phyloP scores from a whole-genome alignment of 2,113 vertebrate species.

The Cebidichthys violaceus region DNA sequence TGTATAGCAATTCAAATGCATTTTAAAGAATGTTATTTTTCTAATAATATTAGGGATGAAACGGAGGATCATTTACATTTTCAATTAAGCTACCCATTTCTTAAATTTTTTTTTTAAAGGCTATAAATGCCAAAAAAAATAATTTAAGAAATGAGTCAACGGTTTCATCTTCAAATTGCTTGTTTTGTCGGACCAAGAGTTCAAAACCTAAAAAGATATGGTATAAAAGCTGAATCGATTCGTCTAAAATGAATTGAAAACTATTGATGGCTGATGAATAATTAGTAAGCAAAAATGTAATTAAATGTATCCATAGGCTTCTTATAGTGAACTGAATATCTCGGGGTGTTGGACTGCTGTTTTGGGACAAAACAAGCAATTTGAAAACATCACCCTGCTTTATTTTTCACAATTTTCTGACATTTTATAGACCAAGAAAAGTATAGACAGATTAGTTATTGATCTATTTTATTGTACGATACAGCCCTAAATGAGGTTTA shows the following conservation, averaged over 20 bases:
- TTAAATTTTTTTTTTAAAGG: too few species aligned
- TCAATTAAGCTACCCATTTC: not conserved
- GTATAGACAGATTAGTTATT: not conserved
- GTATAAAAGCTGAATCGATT: not conserved
- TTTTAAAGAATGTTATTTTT: not conserved
- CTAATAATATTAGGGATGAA: not conserved
- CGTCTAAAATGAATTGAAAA: not conserved
- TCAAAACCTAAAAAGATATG: not conserved
- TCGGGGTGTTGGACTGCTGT: not conserved
- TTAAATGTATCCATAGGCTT: not conserved
- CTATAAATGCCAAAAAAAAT: too few species aligned
- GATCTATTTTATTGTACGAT: not conserved
- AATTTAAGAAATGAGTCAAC: too few species aligned
- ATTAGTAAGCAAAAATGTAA: not conserved
- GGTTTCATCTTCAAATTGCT: not conserved
- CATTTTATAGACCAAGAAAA: not conserved
- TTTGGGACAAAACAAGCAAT: not conserved
- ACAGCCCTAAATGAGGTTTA: not conserved
- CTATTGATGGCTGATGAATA: not conserved
- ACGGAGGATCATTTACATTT: not conserved
- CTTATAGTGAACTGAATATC: not conserved
- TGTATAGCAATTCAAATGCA: not conserved
- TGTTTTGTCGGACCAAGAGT: not conserved
- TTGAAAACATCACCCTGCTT: too few species aligned
- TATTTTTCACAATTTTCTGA: not conserved